Evolutionary conservation across 2,888 invertebrate species (phyloP), one percentile per base, ranked within the genome.

Genomic region (Oscheius sp.): DNA sequence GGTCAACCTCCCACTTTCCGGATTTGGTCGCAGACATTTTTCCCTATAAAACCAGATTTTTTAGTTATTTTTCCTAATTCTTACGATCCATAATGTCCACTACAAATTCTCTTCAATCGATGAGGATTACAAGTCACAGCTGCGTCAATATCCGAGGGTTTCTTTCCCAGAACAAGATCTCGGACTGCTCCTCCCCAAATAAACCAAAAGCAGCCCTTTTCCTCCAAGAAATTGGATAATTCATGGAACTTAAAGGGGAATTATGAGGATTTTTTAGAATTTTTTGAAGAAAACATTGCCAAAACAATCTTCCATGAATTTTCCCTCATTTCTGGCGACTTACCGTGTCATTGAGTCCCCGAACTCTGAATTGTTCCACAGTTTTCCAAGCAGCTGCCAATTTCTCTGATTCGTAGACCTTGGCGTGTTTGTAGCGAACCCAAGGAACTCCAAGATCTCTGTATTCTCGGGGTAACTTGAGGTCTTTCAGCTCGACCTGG

Each of bases 71-170:
- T n/a, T n/a, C n/a, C n/a, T n/a, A n/a, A n/a, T n/a, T n/a, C 63
- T 16, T n/a, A 46, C 63, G 21, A 13, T 46, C 63, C 63, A 63
- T 43, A 63, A 45, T 63, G 43, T 16, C 2, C 16, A 18, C 21
- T 46, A 43, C 63, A 63, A 23, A 63, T 43, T 63, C 63, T 63
- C 35, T 63, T 63, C 43, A 63, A 23, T 3, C 46, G 43, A 18
- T 63, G 63, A 45, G 63, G 63, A 63, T 63, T 63, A 18, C 63
- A 63, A 13, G 63, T 63, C 16, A 63, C 23, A n/a, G 63, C 63
- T 12, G 45, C 63, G 18, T 63, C 63, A 13, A 63, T 63, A 46
- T 63, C 63, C 18, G 63, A 45, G 7, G 63, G 63, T 18, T 18
- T 43, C 43, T 43, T 45, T 18, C 63, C 43, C 13, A 63, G 23